These are phyloP conservation scores for Drosophila serrata DNA, from an alignment of 1,140 invertebrate species.

Conservation along the genomic window DNA sequence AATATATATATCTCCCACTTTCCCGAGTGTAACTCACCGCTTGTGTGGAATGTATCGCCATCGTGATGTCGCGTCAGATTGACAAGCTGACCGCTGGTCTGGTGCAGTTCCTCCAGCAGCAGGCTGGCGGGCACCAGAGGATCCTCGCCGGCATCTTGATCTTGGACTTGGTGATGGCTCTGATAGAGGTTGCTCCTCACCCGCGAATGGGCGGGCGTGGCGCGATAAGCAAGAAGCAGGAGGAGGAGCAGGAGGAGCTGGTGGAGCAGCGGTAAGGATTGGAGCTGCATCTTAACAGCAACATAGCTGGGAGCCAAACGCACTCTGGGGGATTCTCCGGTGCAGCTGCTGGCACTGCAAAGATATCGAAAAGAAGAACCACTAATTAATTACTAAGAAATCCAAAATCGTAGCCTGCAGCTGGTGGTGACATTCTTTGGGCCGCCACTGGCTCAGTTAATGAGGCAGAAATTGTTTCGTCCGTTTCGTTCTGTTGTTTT, in stretches of 20 bases:
- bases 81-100: conserved; percentile 68
- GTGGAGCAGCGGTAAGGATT: conserved; percentile 51
- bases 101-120: conserved; percentile 79
- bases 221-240: conserved; percentile 26
- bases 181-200: conserved; percentile 23
- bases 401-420: conserved; percentile 40
- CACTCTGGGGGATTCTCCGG: conserved; percentile 41
- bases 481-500: conserved; percentile 25
- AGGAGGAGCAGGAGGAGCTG: conserved; percentile 19
- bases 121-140: conserved; percentile 72
- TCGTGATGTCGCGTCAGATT: conserved; percentile 87
- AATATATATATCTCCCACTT: not conserved
- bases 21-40: conserved; percentile 84
- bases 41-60: conserved; percentile 87
- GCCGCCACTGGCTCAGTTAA: conserved; percentile 23
- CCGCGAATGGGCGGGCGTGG: conserved; percentile 28
- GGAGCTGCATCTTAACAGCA: conserved; percentile 69
- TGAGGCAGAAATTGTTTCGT: conserved; percentile 78
- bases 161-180: conserved; percentile 17
- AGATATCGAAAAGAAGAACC: not conserved
- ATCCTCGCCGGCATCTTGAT: conserved; percentile 16
- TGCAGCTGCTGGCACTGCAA: conserved; percentile 33
- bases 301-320: conserved; percentile 56
- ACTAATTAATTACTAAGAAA: conserved; percentile 70
- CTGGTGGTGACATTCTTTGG: conserved; percentile 74